These are phyloP conservation scores for Caenorhabditis angaria DNA, from an alignment of 2,888 invertebrate genomes.

Conservation along the genomic window DNA sequence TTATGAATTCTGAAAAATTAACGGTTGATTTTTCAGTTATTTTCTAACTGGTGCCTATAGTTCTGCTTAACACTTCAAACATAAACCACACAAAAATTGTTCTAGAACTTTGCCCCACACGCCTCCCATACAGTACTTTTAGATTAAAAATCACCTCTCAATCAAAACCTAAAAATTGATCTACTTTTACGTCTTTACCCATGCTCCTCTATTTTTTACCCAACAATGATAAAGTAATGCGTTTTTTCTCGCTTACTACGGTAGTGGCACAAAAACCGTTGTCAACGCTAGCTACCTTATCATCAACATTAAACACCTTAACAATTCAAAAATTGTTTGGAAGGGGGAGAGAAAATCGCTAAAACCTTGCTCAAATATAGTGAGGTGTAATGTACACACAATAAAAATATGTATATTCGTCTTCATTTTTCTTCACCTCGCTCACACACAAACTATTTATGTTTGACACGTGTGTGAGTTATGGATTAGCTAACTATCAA, in stretches of 20 bases:
- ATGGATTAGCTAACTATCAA: slow-evolving; percentile 4
- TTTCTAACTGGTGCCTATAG: no score
- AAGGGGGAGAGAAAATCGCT: background rate
- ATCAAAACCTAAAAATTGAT: background rate
- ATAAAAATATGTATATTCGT: no score
- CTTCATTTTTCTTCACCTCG: slow-evolving; percentile 29
- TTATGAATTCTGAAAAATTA: no score
- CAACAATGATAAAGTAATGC: background rate
- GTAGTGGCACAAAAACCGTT: slow-evolving; percentile 3
- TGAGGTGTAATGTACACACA: slow-evolving; percentile 39
- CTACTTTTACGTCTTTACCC: background rate
- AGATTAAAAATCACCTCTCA: background rate
- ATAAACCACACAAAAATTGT: no score
- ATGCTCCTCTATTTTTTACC: background rate
- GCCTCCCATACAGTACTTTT: background rate
- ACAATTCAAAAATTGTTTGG: background rate
- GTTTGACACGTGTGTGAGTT: slow-evolving; percentile 2
- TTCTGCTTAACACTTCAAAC: no score
- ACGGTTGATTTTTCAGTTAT: no score
- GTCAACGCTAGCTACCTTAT: slow-evolving; percentile 2
- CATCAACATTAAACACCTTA: background rate
- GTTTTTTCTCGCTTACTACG: background rate
- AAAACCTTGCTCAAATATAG: slow-evolving; percentile 43
- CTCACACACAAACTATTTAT: slow-evolving; percentile 7
- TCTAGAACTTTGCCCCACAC: no score